phyloP scores from a whole-genome alignment of 2,888 invertebrate species.

The Aproaerema taeniolella region DNA sequence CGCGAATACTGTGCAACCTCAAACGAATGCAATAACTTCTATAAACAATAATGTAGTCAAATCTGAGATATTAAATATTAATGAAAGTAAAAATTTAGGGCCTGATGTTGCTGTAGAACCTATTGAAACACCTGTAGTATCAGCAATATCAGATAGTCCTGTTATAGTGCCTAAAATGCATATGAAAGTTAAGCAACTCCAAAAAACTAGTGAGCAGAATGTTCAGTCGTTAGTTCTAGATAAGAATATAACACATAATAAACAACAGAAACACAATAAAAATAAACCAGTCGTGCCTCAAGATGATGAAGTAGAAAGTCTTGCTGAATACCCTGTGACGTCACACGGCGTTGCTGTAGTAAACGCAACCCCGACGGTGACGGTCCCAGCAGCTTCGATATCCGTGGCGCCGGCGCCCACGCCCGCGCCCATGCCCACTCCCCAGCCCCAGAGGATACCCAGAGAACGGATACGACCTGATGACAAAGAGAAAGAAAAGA shows the following conservation, averaged over 20 bases:
- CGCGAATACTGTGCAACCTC: slow-evolving; percentile 47
- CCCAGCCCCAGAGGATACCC: slow-evolving; percentile 47
- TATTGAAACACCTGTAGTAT: slow-evolving; percentile 80
- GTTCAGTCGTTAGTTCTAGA: slow-evolving; percentile 54
- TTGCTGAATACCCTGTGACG: slow-evolving; percentile 20
- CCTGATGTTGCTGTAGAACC: slow-evolving; percentile 52
- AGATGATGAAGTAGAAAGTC: slow-evolving; percentile 42
- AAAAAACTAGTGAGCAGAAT: slow-evolving; percentile 53
- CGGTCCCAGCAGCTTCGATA: slow-evolving; percentile 9
- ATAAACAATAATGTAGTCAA: slow-evolving; percentile 66
- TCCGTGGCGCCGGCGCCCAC: slow-evolving; percentile 19
- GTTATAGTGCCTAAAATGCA: slow-evolving; percentile 79
- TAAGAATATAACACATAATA: slow-evolving; percentile 50
- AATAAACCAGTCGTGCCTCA: slow-evolving; percentile 52
- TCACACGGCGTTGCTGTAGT: slow-evolving; percentile 9
- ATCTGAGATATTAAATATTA: slow-evolving; percentile 63
- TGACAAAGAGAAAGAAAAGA: slow-evolving; percentile 42
- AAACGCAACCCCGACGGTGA: slow-evolving; percentile 1
- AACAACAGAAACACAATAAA: slow-evolving; percentile 49
- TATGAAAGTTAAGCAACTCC: slow-evolving; percentile 54
- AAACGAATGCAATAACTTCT: slow-evolving; percentile 57
- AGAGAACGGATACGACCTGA: slow-evolving; percentile 44
- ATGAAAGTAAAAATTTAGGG: slow-evolving; percentile 60
- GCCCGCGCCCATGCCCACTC: slow-evolving; percentile 23
- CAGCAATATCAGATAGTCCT: slow-evolving; percentile 83